Percentiles rank a stretch among this genome's conserved stretches.
phyloP scores from a whole-genome alignment of 2,888 invertebrate genomes.

The Drosophila pseudotalamancana region DNA sequence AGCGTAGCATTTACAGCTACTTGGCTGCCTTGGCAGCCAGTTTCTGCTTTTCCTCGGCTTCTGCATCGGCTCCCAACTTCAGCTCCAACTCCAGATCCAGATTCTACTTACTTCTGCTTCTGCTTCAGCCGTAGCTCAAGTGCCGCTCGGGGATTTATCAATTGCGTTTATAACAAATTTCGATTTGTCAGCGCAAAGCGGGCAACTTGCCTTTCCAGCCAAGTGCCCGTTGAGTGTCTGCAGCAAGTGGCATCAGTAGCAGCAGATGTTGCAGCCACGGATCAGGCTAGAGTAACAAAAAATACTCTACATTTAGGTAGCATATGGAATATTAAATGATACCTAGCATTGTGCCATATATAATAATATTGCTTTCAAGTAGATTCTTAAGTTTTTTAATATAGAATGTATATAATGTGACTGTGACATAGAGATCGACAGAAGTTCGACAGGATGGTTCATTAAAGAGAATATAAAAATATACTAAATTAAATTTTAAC shows the following conservation, averaged over 20 bases:
- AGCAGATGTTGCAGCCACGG: background rate
- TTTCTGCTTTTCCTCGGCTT: constrained; percentile 7
- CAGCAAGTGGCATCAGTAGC: constrained; percentile 42
- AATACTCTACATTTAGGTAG: background rate
- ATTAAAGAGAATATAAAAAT: too few species aligned
- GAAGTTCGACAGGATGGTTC: too few species aligned
- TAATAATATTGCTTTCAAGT: too few species aligned
- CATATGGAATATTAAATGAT: too few species aligned
- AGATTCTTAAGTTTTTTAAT: too few species aligned
- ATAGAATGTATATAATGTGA: too few species aligned
- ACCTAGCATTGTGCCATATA: too few species aligned
- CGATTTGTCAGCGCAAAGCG: constrained; percentile 74
- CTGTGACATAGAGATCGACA: too few species aligned
- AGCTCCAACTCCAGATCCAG: constrained; percentile 22
- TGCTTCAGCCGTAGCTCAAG: constrained; percentile 58
- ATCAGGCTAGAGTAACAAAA: background rate
- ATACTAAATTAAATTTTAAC: background rate
- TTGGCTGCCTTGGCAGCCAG: constrained; percentile 63
- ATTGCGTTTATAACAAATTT: constrained; percentile 78
- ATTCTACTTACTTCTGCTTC: constrained; percentile 8
- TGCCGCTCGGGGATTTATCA: constrained; percentile 75
- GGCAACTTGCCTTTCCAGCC: constrained; percentile 44
- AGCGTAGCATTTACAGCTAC: constrained; percentile 76
- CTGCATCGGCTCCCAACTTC: constrained; percentile 7
- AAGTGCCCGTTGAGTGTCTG: constrained; percentile 31